Conservation (phyloP, 2,113 vertebrate species). For the Tichodroma muraria region DNA sequence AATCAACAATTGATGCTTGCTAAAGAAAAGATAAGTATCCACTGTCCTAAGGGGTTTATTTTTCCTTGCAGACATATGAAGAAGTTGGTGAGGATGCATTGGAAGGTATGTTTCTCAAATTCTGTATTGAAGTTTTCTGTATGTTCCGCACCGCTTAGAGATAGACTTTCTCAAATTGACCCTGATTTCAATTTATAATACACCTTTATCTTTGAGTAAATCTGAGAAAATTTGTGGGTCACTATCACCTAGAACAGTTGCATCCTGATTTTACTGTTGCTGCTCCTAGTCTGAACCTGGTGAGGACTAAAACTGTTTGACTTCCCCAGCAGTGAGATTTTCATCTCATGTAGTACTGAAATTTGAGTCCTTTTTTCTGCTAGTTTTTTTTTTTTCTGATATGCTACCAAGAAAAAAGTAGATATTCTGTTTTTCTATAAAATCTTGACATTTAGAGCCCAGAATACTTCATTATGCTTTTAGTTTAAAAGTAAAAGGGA, state of each 20-base stretch:
- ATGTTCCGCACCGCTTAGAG: background rate
- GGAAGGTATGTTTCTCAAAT: constrained; percentile 76
- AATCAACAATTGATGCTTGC: background rate
- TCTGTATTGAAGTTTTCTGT: background rate
- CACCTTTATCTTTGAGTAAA: background rate
- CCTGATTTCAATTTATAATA: background rate
- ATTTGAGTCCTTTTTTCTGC: background rate
- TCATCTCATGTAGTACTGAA: background rate
- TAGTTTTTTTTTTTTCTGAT: background rate
- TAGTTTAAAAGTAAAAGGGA: background rate
- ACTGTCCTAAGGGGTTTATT: background rate
- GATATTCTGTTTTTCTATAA: background rate
- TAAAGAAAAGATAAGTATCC: background rate
- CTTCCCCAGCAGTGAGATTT: background rate
- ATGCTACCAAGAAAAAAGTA: background rate
- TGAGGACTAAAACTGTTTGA: background rate
- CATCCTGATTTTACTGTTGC: background rate
- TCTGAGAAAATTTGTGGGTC: background rate
- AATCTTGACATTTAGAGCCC: background rate
- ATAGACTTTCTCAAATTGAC: background rate
- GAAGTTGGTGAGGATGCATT: constrained; percentile 81
- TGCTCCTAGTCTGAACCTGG: background rate
- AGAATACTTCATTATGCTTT: background rate
- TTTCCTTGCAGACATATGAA: constrained; percentile 77
- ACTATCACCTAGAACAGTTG: background rate